Conservation (phyloP, 2,113 vertebrate species). For the Drymodes brunneopygia region DNA sequence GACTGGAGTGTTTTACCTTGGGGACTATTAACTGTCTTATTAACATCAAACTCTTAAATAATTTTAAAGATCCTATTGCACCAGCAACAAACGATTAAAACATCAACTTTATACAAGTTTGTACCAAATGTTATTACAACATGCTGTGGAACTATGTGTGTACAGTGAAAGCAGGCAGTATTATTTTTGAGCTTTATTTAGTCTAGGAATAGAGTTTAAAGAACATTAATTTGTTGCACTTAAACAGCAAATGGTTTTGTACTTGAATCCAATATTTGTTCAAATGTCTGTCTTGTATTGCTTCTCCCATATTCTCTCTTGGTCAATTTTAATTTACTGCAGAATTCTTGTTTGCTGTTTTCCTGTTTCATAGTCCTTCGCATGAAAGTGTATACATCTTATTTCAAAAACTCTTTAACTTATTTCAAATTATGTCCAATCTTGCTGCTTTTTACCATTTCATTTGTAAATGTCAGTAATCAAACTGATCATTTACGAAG, state of each 20-base stretch:
- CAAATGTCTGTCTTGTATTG: background rate
- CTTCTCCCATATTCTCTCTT: background rate
- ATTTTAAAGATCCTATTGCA: conserved; percentile 51
- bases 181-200: conserved; percentile 50
- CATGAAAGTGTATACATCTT: background rate
- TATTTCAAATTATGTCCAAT: background rate
- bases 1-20: background rate
- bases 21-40: background rate
- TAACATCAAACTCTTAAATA: background rate
- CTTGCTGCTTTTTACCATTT: background rate
- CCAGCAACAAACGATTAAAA: conserved; percentile 50
- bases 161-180: conserved; percentile 10
- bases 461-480: background rate
- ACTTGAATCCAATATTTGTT: conserved; percentile 27
- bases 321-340: background rate
- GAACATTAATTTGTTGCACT: conserved; percentile 25
- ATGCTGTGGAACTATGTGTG: conserved; percentile 23
- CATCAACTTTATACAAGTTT: conserved; percentile 56
- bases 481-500: background rate
- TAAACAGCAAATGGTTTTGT: conserved; percentile 12
- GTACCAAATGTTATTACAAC: conserved; percentile 35
- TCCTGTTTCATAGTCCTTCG: background rate
- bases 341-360: background rate
- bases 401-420: background rate
- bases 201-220: conserved; percentile 32